Evolutionary conservation across 2,888 invertebrate genomes (phyloP).

Genomic region (Xanthia togata): DNA sequence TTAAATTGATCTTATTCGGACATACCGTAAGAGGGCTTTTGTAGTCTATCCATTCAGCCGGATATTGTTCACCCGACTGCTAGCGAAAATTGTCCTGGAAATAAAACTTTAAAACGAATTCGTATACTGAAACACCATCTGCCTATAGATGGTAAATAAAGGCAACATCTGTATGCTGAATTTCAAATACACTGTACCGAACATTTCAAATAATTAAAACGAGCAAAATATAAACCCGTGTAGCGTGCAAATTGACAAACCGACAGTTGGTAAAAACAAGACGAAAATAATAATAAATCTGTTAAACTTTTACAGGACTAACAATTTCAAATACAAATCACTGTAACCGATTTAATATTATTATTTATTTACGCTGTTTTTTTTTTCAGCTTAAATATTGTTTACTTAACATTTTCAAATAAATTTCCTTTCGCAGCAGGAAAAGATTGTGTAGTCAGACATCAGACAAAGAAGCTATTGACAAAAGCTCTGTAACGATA

Average conservation of each 20-base stretch:
- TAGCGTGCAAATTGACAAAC: not conserved
- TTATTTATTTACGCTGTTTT: too few species aligned
- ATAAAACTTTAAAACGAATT: constrained; percentile 9
- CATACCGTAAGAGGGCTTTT: constrained; percentile 51
- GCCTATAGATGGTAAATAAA: constrained; percentile 17
- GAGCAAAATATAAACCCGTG: not conserved
- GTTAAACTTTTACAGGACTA: not conserved
- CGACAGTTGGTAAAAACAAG: not conserved
- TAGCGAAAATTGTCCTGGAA: not conserved
- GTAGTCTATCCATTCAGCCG: not conserved
- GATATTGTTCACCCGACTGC: not conserved
- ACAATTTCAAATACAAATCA: not conserved
- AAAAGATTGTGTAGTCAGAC: not conserved
- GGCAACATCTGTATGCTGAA: constrained; percentile 13
- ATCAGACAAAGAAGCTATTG: constrained; percentile 1
- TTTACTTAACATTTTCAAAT: not conserved
- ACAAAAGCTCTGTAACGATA: constrained; percentile 2
- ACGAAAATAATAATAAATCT: not conserved
- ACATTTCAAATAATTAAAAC: not conserved
- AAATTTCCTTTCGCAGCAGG: not conserved
- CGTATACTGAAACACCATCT: constrained; percentile 15
- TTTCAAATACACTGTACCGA: constrained; percentile 11
- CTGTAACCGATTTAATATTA: not conserved
- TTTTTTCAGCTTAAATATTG: not conserved
- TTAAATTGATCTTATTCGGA: constrained; percentile 56